Conservation (phyloP, 2,888 invertebrate species). For the Cotesia congregata region DNA sequence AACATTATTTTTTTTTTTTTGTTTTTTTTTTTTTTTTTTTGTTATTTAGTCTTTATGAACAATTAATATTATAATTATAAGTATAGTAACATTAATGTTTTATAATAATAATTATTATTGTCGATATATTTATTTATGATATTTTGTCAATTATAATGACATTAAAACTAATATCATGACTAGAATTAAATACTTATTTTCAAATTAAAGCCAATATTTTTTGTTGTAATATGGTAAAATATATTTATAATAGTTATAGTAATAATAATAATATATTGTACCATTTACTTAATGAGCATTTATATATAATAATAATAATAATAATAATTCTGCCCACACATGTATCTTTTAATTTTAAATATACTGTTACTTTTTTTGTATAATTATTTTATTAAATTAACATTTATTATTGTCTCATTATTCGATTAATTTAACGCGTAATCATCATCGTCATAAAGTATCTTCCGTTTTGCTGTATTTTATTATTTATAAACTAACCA, state of each 20-base stretch:
- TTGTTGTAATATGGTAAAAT: constrained; percentile 13
- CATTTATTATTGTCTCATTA: neutral
- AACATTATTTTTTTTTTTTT: neutral
- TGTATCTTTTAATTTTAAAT: neutral
- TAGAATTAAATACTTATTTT: constrained; percentile 23
- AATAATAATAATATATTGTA: constrained; percentile 1
- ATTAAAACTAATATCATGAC: neutral
- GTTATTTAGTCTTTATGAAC: constrained; percentile 6
- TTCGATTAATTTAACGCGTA: neutral
- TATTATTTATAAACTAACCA: too few species aligned
- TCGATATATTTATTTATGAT: neutral
- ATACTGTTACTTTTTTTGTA: neutral
- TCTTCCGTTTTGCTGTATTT: too few species aligned
- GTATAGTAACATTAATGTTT: constrained; percentile 12
- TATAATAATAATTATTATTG: neutral
- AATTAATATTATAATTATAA: neutral
- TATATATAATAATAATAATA: neutral
- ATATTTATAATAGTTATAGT: neutral
- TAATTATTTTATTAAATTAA: neutral
- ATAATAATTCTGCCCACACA: neutral
- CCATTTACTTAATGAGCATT: constrained; percentile 12
- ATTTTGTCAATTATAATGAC: neutral
- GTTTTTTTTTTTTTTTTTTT: neutral
- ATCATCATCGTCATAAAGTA: too few species aligned
- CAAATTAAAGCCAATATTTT: constrained; percentile 24